phyloP scores from a whole-genome alignment of 2,113 vertebrate species.

The Ceyx melanurus region DNA sequence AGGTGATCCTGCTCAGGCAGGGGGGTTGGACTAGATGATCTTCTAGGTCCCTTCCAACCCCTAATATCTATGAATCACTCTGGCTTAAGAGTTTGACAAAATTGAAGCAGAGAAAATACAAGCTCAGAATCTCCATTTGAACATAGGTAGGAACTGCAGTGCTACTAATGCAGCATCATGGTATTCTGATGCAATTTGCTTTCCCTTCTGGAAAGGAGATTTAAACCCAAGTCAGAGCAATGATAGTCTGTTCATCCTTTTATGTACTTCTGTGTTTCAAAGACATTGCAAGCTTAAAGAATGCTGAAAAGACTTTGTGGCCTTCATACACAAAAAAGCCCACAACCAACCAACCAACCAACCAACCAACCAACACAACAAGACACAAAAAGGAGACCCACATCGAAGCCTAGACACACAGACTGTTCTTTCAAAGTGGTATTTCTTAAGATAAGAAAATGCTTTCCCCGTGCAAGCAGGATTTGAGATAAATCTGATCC shows the following conservation, averaged over 20 bases:
- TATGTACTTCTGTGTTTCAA: neutral
- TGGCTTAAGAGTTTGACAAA: neutral
- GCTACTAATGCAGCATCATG: neutral
- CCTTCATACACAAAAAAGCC: neutral
- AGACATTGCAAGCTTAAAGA: neutral
- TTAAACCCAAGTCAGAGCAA: neutral
- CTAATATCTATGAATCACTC: neutral
- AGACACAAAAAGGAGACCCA: neutral
- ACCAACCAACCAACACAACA: neutral
- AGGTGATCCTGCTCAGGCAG: no score
- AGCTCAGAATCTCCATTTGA: neutral
- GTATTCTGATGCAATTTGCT: neutral
- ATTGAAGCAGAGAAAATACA: neutral
- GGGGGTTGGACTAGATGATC: no score
- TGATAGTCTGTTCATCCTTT: neutral
- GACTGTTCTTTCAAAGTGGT: neutral
- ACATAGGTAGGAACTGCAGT: neutral
- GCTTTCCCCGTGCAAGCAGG: neutral
- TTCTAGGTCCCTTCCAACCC: no score
- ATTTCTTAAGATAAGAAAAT: neutral
- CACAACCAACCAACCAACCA: neutral
- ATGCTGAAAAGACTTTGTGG: neutral
- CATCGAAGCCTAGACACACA: accelerated
- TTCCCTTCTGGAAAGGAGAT: neutral
- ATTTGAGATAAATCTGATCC: neutral